Evolutionary conservation across 1,140 invertebrate genomes (phyloP), one percentile per base, ranked within the genome.

Genomic region (Plectus sambesii): DNA sequence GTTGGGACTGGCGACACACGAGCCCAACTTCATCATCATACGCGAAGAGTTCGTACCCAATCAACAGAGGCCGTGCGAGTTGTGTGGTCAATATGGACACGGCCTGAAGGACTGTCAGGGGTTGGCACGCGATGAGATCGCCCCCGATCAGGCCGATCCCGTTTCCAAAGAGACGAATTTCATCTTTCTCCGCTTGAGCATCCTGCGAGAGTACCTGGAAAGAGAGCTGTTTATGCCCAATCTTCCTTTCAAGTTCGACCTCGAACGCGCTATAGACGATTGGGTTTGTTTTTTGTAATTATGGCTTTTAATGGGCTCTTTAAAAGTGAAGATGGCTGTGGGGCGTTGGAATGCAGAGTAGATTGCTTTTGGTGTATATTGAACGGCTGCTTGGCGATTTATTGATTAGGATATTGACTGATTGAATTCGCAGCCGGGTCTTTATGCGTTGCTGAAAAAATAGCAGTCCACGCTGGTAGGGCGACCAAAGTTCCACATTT

Each of bases 221-320:
- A 80, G 78, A 70, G 92, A 94, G 58, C 74, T 98, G 27, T 70
- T 76, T 45, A 94, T 98, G 85, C 84, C 84, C 0, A 86, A 87
- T 72, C 74, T 98, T 12, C 88, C 90, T 1, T 97, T 97, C 69
- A 72, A 78, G 25, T 77, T 72, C 61, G 74, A 77, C 55, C 69
- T 79, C 57, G 76, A 94, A 65, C 73, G 87, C 51, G 87, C 80
- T 1, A 68, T 94, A 2, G 94, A 99, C 72, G 94, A 99, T 73
- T 99, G 93, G 92, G 92, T 98, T 1, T 94, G 97, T 69, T 93
- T 97, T 87, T 96, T 89, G 73, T 97, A 96, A 74, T 97, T 97
- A 8, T n/a, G n/a, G n/a, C n/a, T n/a, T n/a, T n/a, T n/a, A n/a
- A n/a, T n/a, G n/a, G n/a, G n/a, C n/a, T n/a, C n/a, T n/a, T n/a